Percentiles rank a stretch among this genome's conserved stretches.
These are phyloP conservation scores for Malacoctenus gilli DNA, from an alignment of 2,797 vertebrate species.

Conservation along the genomic window DNA sequence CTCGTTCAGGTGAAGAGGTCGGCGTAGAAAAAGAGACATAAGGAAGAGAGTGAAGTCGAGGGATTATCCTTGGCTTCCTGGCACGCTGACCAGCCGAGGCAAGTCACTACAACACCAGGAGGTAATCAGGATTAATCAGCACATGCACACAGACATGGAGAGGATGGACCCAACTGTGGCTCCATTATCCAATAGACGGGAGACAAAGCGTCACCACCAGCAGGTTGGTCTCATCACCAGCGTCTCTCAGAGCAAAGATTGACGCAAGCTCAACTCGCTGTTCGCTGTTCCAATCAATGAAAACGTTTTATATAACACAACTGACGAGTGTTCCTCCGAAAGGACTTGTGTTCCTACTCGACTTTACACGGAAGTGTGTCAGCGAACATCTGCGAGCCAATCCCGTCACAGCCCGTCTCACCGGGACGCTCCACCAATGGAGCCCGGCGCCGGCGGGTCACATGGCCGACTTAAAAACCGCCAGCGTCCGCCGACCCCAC, in stretches of 20 bases:
- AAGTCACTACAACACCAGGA: constrained; percentile 52
- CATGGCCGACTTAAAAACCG: constrained; percentile 66
- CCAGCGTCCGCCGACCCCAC: constrained; percentile 61
- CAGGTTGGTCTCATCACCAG: no score
- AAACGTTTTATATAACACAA: no score
- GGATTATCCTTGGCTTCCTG: constrained; percentile 43
- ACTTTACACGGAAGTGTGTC: constrained; percentile 38
- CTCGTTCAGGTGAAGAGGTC: constrained; percentile 6
- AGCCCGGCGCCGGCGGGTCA: constrained; percentile 41
- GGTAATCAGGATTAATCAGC: constrained; percentile 62
- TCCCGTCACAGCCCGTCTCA: constrained; percentile 43
- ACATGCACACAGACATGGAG: constrained; percentile 1
- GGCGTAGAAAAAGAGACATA: constrained; percentile 1
- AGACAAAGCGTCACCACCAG: not conserved
- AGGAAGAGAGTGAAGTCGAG: constrained; percentile 23
- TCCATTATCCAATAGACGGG: no score
- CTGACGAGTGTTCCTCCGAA: no score
- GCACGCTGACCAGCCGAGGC: constrained; percentile 47
- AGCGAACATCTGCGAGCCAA: constrained; percentile 69
- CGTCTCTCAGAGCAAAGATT: no score
- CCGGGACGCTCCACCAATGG: constrained; percentile 52
- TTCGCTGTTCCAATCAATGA: no score
- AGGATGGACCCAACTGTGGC: not conserved
- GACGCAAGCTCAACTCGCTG: no score
- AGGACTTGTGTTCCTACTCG: constrained; percentile 7